Percentiles rank a stretch among this genome's conserved stretches.
These are phyloP conservation scores for Meles meles DNA, from an alignment of 2,113 vertebrate genomes.

Conservation along the genomic window DNA sequence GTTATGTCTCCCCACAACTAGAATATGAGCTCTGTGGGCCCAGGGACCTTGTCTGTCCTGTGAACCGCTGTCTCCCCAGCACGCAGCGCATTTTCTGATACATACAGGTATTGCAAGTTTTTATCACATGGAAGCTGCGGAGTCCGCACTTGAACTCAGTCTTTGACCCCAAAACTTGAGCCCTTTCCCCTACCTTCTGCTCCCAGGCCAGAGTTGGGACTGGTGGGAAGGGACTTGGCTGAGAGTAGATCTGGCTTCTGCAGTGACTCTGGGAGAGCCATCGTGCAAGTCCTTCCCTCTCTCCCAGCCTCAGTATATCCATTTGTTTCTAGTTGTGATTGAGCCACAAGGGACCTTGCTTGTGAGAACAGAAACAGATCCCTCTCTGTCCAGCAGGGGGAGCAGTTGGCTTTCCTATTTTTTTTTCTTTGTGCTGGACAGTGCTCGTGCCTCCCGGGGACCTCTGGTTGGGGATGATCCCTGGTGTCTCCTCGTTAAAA, in stretches of 20 bases:
- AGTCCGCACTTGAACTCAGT: neutral
- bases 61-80: neutral
- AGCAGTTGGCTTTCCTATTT: neutral
- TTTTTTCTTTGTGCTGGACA: neutral
- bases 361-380: neutral
- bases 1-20: neutral
- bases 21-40: neutral
- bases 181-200: neutral
- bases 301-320: neutral
- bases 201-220: neutral
- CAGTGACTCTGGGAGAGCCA: neutral
- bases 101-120: neutral
- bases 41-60: neutral
- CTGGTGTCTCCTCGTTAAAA: neutral
- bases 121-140: neutral
- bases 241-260: neutral
- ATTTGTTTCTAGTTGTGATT: neutral
- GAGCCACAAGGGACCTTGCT: neutral
- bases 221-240: neutral
- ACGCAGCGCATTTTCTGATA: neutral
- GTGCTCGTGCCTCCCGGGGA: rapidly evolving
- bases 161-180: neutral
- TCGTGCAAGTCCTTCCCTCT: neutral
- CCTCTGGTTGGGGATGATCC: neutral
- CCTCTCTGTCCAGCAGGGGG: slow-evolving; percentile 60